Evolutionary conservation across 1,140 invertebrate species (phyloP).

Genomic region (Chironomus tepperi): DNA sequence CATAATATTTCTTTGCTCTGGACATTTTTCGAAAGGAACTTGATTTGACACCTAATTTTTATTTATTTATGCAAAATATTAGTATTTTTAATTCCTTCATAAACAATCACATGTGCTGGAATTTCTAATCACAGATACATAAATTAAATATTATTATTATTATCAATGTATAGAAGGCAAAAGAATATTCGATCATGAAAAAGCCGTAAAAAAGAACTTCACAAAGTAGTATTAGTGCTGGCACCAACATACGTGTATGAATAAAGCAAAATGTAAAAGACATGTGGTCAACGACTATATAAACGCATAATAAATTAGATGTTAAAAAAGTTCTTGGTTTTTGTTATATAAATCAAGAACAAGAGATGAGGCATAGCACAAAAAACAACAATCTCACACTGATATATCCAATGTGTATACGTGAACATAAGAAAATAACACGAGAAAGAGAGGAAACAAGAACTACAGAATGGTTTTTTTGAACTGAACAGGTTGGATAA

Average conservation of each 20-base stretch:
- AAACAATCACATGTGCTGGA: too few species aligned
- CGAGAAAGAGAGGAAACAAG: background rate
- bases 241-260: background rate
- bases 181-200: too few species aligned
- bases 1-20: too few species aligned
- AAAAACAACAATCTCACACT: background rate
- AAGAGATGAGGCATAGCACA: background rate
- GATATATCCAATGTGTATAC: background rate
- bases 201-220: background rate
- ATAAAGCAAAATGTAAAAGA: background rate
- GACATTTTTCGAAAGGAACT: too few species aligned
- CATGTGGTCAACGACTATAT: conserved; percentile 5
- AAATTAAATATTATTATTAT: too few species aligned
- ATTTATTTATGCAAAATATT: too few species aligned
- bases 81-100: too few species aligned
- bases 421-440: background rate
- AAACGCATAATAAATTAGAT: conserved; percentile 14
- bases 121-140: too few species aligned
- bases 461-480: background rate
- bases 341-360: background rate
- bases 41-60: too few species aligned
- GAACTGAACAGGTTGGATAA: conserved; percentile 12
- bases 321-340: background rate
- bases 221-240: background rate
- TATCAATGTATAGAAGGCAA: too few species aligned